Evolutionary conservation across 1,140 invertebrate genomes (phyloP), one percentile per base, ranked within the genome.

Genomic region (Papilio dardanus): DNA sequence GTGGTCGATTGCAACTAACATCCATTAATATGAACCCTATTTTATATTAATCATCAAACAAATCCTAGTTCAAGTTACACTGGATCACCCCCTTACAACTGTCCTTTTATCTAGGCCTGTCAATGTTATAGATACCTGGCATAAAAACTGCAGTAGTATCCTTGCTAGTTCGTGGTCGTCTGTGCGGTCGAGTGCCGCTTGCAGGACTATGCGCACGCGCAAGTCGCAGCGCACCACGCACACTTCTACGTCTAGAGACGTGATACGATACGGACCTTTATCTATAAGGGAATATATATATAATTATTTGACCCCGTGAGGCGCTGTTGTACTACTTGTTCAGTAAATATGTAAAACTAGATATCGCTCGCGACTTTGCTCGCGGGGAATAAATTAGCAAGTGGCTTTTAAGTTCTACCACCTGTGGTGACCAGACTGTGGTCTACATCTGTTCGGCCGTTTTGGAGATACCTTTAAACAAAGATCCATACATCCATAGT

Each of bases 91-190:
- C 14, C 3, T 42, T 16, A 16, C 12, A 3, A 0, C 40, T 14
- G 14, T 14, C 12, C 14, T 2, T 3, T 14, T 42, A 3, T 16
- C 40, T 16, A 10, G 12, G 16, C 16, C 40, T 42, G 40, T 42
- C 12, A 42, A 42, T 42, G 4, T 16, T 3, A 42, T 42, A 37
- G 37, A 42, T 33, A 91, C 89, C 83, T 89, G 84, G 21, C 90
- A 81, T 6, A 92, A 62, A 24, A 90, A 92, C 5, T 88, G 82
- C 1, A 92, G 67, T 0, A 88, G 80, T 7, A 71, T 81, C 14
- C 78, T 74, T 0, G 89, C 86, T 0, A 89, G 76, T 24, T 85
- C 81, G 35, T 78, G 68, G 31, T 88, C 87, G 0, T 69, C 6
- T 0, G 69, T 28, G 0, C 88, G 76, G n/a, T 83, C 80, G 0